phyloP scores from a whole-genome alignment of 1,140 invertebrate genomes.

The Drosophila fuyamai region DNA sequence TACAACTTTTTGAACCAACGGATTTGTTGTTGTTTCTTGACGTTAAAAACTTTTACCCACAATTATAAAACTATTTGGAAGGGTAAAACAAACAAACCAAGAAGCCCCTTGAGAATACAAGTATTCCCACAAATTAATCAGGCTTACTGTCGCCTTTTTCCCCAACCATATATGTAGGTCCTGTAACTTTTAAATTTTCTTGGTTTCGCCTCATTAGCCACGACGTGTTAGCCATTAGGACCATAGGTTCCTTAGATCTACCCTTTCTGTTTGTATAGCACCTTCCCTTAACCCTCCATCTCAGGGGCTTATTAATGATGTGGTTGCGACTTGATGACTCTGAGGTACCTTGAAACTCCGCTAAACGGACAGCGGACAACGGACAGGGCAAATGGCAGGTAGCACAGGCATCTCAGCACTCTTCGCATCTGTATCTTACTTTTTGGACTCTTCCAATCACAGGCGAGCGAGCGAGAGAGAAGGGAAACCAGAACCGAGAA shows the following conservation, averaged over 20 bases:
- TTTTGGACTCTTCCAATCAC: conserved; percentile 64
- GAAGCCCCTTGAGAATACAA: not conserved
- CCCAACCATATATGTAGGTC: not conserved
- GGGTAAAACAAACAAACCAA: conserved; percentile 26
- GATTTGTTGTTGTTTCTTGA: not conserved
- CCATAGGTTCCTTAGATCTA: conserved; percentile 7
- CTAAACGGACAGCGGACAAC: conserved; percentile 9
- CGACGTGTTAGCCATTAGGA: conserved; percentile 67
- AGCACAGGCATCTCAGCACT: conserved; percentile 27
- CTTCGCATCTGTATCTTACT: not conserved
- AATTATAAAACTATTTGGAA: conserved; percentile 20
- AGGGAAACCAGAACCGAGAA: conserved; percentile 42
- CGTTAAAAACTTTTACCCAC: not conserved
- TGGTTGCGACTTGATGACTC: conserved; percentile 62
- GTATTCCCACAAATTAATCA: conserved; percentile 78
- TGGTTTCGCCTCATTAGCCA: conserved; percentile 70
- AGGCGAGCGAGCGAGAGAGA: conserved; percentile 30
- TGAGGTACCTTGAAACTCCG: conserved; percentile 7
- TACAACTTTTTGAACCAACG: not conserved
- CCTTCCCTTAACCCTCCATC: conserved; percentile 11
- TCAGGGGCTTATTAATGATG: conserved; percentile 59
- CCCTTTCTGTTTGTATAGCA: conserved; percentile 4
- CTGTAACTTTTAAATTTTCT: conserved; percentile 5
- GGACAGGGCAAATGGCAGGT: conserved; percentile 40
- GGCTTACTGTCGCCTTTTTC: not conserved